These are phyloP conservation scores for Aix galericulata DNA, from an alignment of 2,113 vertebrate species.

Conservation along the genomic window DNA sequence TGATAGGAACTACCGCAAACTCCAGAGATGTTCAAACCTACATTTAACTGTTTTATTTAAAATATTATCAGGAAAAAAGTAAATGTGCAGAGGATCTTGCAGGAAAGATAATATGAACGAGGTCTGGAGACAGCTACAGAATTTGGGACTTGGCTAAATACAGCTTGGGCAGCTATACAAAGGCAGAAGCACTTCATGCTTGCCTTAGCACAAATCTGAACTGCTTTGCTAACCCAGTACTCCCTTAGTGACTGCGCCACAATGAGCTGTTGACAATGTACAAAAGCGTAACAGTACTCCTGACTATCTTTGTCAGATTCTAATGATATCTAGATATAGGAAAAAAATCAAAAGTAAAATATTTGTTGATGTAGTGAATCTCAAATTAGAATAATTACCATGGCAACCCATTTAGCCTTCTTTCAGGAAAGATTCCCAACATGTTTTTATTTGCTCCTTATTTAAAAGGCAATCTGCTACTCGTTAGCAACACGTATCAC, in stretches of 20 bases:
- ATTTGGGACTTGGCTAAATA: not conserved
- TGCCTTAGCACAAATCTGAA: not conserved
- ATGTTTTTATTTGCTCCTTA: not conserved
- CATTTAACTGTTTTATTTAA: not conserved
- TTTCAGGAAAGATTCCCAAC: not conserved
- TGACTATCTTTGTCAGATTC: not conserved
- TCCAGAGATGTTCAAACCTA: not conserved
- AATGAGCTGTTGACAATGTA: not conserved
- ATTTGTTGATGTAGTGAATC: not conserved
- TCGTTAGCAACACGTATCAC: not conserved
- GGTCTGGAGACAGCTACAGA: not conserved
- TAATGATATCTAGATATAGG: not conserved
- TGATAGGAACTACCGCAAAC: not conserved
- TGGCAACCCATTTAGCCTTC: constrained; percentile 27
- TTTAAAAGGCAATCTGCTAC: constrained; percentile 48
- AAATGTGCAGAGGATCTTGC: not conserved
- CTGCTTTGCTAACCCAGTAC: not conserved
- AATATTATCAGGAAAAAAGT: not conserved
- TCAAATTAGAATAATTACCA: constrained; percentile 65
- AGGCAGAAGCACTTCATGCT: not conserved
- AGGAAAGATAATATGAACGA: not conserved
- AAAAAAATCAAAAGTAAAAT: constrained; percentile 16
- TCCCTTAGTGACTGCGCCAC: not conserved
- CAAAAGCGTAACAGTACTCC: not conserved
- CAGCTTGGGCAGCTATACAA: not conserved